These are phyloP conservation scores for Clistopyga incitator DNA, from an alignment of 2,888 invertebrate genomes.

Conservation along the genomic window DNA sequence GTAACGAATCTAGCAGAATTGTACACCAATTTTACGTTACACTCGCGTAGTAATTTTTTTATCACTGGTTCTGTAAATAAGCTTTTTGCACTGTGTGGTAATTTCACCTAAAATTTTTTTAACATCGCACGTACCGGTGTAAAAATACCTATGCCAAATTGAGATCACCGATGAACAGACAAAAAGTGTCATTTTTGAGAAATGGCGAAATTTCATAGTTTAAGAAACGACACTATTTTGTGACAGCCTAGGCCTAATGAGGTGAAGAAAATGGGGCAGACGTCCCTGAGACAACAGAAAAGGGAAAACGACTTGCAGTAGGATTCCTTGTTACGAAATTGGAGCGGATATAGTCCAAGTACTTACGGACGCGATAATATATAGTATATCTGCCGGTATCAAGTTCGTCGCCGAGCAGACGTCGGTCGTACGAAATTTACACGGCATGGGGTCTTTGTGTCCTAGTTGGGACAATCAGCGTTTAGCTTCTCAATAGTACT, in stretches of 20 bases:
- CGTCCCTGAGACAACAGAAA: not conserved
- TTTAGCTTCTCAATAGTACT: constrained; percentile 42
- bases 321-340: constrained; percentile 44
- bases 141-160: too few relatives aligned
- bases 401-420: constrained; percentile 31
- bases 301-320: constrained; percentile 1
- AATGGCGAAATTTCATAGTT: too few relatives aligned
- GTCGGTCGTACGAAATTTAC: constrained; percentile 67
- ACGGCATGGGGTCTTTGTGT: constrained; percentile 76
- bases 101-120: too few relatives aligned
- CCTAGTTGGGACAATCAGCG: constrained; percentile 75
- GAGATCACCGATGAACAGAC: too few relatives aligned
- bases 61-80: too few relatives aligned
- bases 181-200: too few relatives aligned
- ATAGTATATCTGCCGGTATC: constrained; percentile 11
- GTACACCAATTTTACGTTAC: too few relatives aligned
- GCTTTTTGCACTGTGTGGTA: too few relatives aligned
- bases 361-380: not conserved
- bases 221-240: too few relatives aligned
- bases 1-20: too few relatives aligned
- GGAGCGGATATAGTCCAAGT: constrained; percentile 46
- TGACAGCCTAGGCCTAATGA: not conserved
- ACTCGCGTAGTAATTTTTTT: too few relatives aligned
- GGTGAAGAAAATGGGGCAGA: constrained; percentile 1
- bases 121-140: too few relatives aligned